phyloP scores from a whole-genome alignment of 2,888 invertebrate genomes.

The Conistra vaccinii region DNA sequence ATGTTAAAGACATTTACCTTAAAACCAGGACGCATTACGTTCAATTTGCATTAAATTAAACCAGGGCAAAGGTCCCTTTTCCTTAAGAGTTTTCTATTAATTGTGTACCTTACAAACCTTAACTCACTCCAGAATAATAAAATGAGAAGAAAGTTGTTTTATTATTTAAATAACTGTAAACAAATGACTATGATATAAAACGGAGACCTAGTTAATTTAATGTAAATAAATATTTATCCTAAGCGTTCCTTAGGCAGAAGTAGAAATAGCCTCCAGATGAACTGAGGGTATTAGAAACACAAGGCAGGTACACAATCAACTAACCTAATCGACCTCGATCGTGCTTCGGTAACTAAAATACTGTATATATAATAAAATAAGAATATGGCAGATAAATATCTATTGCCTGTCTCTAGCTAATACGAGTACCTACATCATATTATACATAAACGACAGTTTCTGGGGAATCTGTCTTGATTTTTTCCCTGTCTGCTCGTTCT shows the following conservation, averaged over 20 bases:
- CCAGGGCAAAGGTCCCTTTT: background rate
- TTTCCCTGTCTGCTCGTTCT: background rate
- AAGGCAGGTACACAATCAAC: constrained; percentile 56
- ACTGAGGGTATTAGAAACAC: constrained; percentile 41
- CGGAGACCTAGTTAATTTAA: background rate
- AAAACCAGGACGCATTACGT: background rate
- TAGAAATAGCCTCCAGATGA: constrained; percentile 15
- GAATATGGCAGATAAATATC: constrained; percentile 28
- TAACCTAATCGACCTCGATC: constrained; percentile 56
- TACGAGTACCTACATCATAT: constrained; percentile 1
- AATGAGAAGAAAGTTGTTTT: background rate
- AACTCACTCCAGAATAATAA: background rate
- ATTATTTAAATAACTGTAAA: background rate
- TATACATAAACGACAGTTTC: background rate
- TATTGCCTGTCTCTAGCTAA: constrained; percentile 6
- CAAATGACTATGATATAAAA: background rate
- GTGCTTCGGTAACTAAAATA: constrained; percentile 47
- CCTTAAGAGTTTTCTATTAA: background rate
- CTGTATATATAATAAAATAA: constrained; percentile 36
- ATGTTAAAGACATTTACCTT: constrained; percentile 8
- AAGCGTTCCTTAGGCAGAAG: background rate
- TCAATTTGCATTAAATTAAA: constrained; percentile 24
- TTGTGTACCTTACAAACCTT: constrained; percentile 6
- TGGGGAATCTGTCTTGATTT: background rate
- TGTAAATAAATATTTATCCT: background rate